Evolutionary conservation across 2,888 invertebrate species (phyloP).

Genomic region (Bombylius major): DNA sequence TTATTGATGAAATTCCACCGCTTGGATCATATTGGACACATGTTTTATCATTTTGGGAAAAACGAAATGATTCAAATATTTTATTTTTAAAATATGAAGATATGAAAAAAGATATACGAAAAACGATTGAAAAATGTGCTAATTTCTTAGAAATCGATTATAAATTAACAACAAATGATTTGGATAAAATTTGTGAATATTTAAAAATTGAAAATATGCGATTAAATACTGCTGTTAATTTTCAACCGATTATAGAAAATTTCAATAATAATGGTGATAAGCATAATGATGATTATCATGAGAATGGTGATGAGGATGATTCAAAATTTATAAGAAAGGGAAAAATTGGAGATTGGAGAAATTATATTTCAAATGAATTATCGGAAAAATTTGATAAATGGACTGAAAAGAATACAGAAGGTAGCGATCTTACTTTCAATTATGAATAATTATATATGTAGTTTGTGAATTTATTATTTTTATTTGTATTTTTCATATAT

Average conservation of each 20-base stretch:
- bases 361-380: constrained; percentile 60
- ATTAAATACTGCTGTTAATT: constrained; percentile 63
- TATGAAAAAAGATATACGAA: constrained; percentile 58
- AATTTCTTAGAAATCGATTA: constrained; percentile 43
- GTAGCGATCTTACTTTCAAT: constrained; percentile 49
- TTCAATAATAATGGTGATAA: neutral
- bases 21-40: constrained; percentile 55
- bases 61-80: constrained; percentile 55
- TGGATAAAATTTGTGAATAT: constrained; percentile 55
- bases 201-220: constrained; percentile 74
- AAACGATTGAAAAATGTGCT: constrained; percentile 55
- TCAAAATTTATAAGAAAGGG: constrained; percentile 64
- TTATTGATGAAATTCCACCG: constrained; percentile 53
- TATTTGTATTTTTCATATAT: no score
- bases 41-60: constrained; percentile 55
- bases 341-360: constrained; percentile 62
- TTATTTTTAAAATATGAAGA: constrained; percentile 73
- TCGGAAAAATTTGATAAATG: constrained; percentile 59
- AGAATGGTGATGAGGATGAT: constrained; percentile 16
- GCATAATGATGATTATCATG: neutral
- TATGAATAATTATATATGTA: constrained; percentile 30
- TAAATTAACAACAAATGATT: constrained; percentile 49
- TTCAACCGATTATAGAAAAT: constrained; percentile 48
- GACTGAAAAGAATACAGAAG: constrained; percentile 48
- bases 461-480: no score